Conservation (phyloP, 2,113 vertebrate genomes). For the Xiphophorus couchianus region DNA sequence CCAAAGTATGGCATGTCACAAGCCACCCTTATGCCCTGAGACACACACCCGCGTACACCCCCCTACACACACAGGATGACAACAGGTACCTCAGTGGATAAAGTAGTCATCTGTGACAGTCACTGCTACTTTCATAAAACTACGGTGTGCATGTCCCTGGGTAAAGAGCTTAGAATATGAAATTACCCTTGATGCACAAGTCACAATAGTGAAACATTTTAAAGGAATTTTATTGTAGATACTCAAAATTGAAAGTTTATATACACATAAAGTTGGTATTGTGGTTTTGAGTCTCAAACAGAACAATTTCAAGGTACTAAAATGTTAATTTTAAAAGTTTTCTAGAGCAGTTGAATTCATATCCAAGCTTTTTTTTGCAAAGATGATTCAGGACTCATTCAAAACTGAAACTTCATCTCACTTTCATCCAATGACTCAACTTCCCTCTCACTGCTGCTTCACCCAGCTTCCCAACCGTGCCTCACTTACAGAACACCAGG, state of each 20-base stretch:
- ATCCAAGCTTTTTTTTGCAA: slow-evolving; percentile 1
- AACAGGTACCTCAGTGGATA: slow-evolving; percentile 41
- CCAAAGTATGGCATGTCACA: slow-evolving; percentile 76
- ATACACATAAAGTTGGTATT: background rate
- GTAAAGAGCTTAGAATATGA: background rate
- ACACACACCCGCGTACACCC: slow-evolving; percentile 29
- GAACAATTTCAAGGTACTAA: background rate
- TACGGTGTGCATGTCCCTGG: background rate
- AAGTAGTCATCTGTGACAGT: slow-evolving; percentile 1
- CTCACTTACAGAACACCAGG: slow-evolving; percentile 74
- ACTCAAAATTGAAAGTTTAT: too few relatives aligned
- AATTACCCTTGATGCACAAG: background rate
- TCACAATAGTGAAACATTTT: background rate
- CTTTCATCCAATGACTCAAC: slow-evolving; percentile 26
- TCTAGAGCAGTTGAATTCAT: slow-evolving; percentile 5
- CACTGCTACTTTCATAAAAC: background rate
- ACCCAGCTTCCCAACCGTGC: slow-evolving; percentile 53
- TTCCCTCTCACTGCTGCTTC: slow-evolving; percentile 57
- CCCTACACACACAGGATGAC: slow-evolving; percentile 10
- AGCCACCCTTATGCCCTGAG: slow-evolving; percentile 56
- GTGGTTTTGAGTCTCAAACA: background rate
- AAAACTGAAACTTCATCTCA: slow-evolving; percentile 62
- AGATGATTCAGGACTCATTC: slow-evolving; percentile 40
- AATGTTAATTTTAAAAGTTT: background rate
- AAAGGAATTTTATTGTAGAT: background rate